These are phyloP conservation scores for Xenops minutus DNA, from an alignment of 2,797 vertebrate species.

Conservation along the genomic window DNA sequence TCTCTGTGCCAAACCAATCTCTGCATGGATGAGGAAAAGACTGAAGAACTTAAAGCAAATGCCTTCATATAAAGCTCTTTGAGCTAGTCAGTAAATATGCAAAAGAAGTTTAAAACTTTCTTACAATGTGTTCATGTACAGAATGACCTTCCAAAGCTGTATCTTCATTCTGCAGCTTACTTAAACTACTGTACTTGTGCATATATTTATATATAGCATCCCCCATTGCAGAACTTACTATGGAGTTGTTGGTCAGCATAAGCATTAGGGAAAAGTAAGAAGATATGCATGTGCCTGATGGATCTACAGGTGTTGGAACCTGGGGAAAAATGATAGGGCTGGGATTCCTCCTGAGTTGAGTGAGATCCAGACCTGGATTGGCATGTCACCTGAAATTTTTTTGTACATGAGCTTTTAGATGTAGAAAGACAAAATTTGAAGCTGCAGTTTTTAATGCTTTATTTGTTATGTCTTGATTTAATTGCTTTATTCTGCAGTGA, in stretches of 20 bases:
- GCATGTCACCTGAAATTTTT: rapidly evolving
- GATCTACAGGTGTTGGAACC: not conserved
- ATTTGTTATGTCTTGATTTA: not conserved
- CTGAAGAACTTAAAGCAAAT: not conserved
- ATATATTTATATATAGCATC: not conserved
- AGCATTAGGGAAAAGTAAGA: rapidly evolving
- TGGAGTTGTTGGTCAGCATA: not conserved
- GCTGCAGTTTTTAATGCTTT: not conserved
- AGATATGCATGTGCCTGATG: not conserved
- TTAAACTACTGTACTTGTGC: not conserved
- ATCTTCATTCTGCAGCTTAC: not conserved
- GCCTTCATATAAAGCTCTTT: not conserved
- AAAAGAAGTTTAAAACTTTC: not conserved
- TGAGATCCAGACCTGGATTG: not conserved
- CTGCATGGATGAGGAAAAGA: not conserved
- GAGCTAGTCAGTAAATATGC: not conserved
- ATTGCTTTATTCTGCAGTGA: not conserved
- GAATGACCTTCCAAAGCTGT: not conserved
- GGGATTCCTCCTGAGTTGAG: not conserved
- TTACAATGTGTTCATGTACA: not conserved
- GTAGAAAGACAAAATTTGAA: not conserved
- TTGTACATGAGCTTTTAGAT: not conserved
- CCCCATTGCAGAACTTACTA: not conserved
- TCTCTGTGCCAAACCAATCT: not conserved
- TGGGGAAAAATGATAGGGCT: not conserved